These are phyloP conservation scores for Nautilus pompilius DNA, from an alignment of 1,140 invertebrate species.

Conservation along the genomic window DNA sequence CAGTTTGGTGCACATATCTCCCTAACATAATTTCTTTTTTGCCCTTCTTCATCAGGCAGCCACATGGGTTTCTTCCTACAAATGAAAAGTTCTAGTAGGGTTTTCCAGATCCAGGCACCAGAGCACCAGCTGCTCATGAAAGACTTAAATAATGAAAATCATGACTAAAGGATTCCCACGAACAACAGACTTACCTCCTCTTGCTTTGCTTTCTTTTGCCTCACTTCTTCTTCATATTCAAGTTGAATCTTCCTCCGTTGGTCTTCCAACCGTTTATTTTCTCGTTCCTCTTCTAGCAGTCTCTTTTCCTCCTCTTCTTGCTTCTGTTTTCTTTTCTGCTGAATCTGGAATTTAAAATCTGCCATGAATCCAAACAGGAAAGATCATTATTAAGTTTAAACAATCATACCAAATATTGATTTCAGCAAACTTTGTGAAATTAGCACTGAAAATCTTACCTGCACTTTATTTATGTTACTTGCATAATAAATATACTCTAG, in stretches of 20 bases:
- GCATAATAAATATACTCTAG: not conserved
- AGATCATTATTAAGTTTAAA: no score
- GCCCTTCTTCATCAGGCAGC: no score
- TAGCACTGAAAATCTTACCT: not conserved
- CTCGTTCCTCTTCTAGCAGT: slow-evolving; percentile 43
- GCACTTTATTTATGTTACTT: not conserved
- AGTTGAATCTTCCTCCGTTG: slow-evolving; percentile 41
- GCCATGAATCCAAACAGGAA: not conserved
- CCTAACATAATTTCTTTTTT: no score
- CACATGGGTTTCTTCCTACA: no score
- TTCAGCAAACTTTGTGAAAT: not conserved
- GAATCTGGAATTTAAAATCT: slow-evolving; percentile 33
- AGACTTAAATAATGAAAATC: no score
- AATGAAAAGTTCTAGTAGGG: no score
- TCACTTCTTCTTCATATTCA: slow-evolving; percentile 47
- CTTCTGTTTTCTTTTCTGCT: slow-evolving; percentile 43
- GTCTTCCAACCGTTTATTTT: slow-evolving; percentile 44
- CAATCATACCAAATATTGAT: not conserved
- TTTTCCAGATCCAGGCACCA: no score
- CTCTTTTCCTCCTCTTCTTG: slow-evolving; percentile 34
- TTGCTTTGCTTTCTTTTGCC: slow-evolving; percentile 42
- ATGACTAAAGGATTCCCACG: no score
- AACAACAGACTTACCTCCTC: slow-evolving; percentile 48
- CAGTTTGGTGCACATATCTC: no score
- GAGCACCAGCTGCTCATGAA: no score